Evolutionary conservation across 2,888 invertebrate species (phyloP), one percentile per base, ranked within the genome.

Genomic region (Autographa pulchrina): DNA sequence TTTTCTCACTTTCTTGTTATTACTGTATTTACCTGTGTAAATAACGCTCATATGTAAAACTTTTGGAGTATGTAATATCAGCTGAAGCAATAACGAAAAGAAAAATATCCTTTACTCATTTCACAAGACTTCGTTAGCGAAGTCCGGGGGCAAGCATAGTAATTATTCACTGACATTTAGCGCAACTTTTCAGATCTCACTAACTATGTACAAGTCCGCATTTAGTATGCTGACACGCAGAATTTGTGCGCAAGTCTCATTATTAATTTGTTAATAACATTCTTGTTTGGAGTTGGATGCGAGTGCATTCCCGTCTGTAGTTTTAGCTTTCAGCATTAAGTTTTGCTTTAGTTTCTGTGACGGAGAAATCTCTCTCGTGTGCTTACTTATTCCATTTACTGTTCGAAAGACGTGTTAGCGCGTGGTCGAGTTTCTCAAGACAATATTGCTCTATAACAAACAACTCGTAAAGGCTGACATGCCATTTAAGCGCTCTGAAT

Each of bases 251-350:
- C 69, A 66, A 83, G 70, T 77, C 70, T 75, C 77, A 76, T 78
- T 78, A 81, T 83, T 82, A 82, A 83, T 84, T 84, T 81, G 80
- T 83, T 83, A 70, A 78, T 78, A 74, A 78, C 72, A 79, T 82
- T 82, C 83, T 82, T 82, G 83, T 84, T 86, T 83, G 74, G 74
- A 85, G 84, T 85, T 86, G 67, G 65, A 77, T 77, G 79, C 76
- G 83, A 86, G 85, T 85, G 80, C 78, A 87, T 85, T 77, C 86
- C 80, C 76, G 77, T 84, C 80, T 88, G 84, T 84, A 88, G 86
- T 89, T 87, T 86, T 77, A 82, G 80, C 84, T 86, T 85, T 72
- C 75, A 84, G 78, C 77, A 75, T 76, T 72, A 85, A 87, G 87
- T 88, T 89, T 85, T 80, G 77, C 82, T 86, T 86, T 80, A 86